Evolutionary conservation across 2,888 invertebrate genomes (phyloP).

Genomic region (Mythimna loreyi): DNA sequence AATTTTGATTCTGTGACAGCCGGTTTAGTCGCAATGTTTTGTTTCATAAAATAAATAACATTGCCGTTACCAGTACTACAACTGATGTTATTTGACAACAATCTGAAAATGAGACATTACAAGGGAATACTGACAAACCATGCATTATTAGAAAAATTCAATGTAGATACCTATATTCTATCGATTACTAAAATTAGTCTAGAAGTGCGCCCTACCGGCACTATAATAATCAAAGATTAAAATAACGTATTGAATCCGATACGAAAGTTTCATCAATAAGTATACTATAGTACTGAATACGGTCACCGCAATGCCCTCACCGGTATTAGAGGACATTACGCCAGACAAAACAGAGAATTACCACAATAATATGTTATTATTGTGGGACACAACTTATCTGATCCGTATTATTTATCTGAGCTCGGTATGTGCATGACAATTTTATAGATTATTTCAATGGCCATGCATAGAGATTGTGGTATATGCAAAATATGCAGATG

Average conservation of each 20-base stretch:
- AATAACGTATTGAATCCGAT: conserved; percentile 46
- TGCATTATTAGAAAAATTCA: neutral
- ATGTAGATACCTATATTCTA: neutral
- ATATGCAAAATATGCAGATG: conserved; percentile 59
- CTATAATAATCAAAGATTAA: conserved; percentile 47
- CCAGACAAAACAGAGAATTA: conserved; percentile 79
- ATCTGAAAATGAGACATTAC: neutral
- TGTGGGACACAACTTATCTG: conserved; percentile 85
- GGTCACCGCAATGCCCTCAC: conserved; percentile 55
- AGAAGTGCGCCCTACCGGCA: neutral
- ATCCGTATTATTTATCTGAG: conserved; percentile 87
- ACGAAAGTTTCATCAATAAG: conserved; percentile 61
- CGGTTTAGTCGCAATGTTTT: too few species aligned
- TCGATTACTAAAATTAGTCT: neutral
- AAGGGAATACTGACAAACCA: neutral
- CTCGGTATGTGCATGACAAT: conserved; percentile 87
- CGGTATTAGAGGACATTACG: conserved; percentile 72
- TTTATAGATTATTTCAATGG: conserved; percentile 86
- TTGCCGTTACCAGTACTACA: too few species aligned
- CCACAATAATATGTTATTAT: conserved; percentile 88
- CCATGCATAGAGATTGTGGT: conserved; percentile 78
- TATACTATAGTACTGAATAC: conserved; percentile 47
- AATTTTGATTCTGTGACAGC: too few species aligned
- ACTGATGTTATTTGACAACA: neutral
- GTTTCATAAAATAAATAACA: too few species aligned